A percentile compares a stretch with the other conserved stretches of the same genome.
Conservation (phyloP, 2,888 invertebrate species). For the Caenorhabditis sp. region DNA sequence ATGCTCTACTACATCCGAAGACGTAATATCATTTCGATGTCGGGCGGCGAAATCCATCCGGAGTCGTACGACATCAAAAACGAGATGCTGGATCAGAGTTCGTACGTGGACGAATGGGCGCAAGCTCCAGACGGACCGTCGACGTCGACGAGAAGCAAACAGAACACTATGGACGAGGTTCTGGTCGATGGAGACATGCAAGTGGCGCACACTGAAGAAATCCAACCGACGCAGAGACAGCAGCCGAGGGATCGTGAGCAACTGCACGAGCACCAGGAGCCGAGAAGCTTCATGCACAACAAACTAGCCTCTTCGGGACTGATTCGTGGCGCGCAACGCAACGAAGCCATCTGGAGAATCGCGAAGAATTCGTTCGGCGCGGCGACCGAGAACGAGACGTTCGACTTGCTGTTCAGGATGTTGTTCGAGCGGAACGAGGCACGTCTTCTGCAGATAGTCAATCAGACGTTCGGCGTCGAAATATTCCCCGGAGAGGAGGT, state of each 20-base stretch:
- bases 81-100: slow-evolving; percentile 21
- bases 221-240: slow-evolving; percentile 16
- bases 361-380: slow-evolving; percentile 57
- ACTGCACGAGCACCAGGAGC: neutral
- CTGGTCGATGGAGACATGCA: slow-evolving; percentile 44
- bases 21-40: slow-evolving; percentile 26
- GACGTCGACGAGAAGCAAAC: slow-evolving; percentile 7
- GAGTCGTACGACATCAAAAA: slow-evolving; percentile 30
- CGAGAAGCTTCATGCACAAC: slow-evolving; percentile 7
- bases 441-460: slow-evolving; percentile 62
- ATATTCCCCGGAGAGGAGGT: slow-evolving; percentile 37
- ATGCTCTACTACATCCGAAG: slow-evolving; percentile 46
- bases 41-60: neutral
- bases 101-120: slow-evolving; percentile 34
- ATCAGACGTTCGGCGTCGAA: slow-evolving; percentile 57
- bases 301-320: slow-evolving; percentile 3
- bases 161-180: slow-evolving; percentile 13
- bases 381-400: slow-evolving; percentile 58
- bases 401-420: slow-evolving; percentile 64
- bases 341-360: slow-evolving; percentile 58
- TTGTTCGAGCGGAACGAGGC: slow-evolving; percentile 62
- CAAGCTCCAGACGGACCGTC: slow-evolving; percentile 15
- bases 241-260: neutral
- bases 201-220: slow-evolving; percentile 51
- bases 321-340: slow-evolving; percentile 37